Evolutionary conservation across 2,888 invertebrate genomes (phyloP), one percentile per base, ranked within the genome.

Genomic region (Pachycephus smyrnensis): DNA sequence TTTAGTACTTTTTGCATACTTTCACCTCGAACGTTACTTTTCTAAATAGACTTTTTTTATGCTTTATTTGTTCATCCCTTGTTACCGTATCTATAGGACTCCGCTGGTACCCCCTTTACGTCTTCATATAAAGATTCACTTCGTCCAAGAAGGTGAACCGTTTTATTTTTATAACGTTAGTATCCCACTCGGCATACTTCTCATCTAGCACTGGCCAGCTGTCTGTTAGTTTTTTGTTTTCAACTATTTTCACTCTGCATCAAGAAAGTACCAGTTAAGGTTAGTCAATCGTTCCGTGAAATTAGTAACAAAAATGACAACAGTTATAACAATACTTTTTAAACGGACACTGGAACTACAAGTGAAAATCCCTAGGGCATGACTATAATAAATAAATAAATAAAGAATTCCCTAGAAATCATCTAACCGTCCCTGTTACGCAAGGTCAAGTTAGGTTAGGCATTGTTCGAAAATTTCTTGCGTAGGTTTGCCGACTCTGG

Each of bases 181-280:
- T 82, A 80, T 79, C 73, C 74, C 71, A 69, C 73, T 82, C 77
- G 55, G 83, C 86, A 85, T 86, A 86, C 86, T 85, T 86, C 84
- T 86, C 87, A 86, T 86, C 85, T 88, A 85, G 85, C 84, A 79
- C 82, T 84, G 80, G 83, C 79, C 88, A 88, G 86, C 85, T 87
- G 85, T 83, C 55, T 0, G 23, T 6, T 23, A 55, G 23, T 55
- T 15, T 11, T 3, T 12, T 55, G 9, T 55, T 23, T 23, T 3
- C 0, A 23, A 23, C 23, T 23, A 9, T 23, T 55, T 55, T 55
- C 55, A 55, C 9, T 23, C 9, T 55, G 55, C 1, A 33, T 33
- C 23, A 55, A 55, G 23, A 55, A 55, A 23, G 15, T 55, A 9
- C 23, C 55, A 55, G 23, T 0, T 15, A 23, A 15, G 1, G 2